These are phyloP conservation scores for Chorisops tibialis DNA, from an alignment of 2,888 invertebrate genomes.

Conservation along the genomic window DNA sequence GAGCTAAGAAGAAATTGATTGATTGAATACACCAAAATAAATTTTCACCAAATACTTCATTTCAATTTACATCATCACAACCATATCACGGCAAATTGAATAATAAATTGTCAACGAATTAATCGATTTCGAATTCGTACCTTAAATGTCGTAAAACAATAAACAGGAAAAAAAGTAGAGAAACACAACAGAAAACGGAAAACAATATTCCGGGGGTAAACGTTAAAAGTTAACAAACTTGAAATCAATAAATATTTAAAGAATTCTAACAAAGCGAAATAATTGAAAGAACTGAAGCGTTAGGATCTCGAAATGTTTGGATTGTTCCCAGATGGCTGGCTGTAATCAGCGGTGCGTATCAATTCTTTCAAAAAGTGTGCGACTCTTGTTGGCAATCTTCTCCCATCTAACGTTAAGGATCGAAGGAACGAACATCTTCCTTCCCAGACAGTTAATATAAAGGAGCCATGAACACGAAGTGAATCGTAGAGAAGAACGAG, in stretches of 20 bases:
- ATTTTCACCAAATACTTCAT: no score
- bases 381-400: slow-evolving; percentile 13
- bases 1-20: no score
- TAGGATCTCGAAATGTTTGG: slow-evolving; percentile 36
- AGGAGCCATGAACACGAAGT: not conserved
- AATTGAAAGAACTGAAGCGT: slow-evolving; percentile 53
- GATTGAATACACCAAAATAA: no score
- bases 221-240: slow-evolving; percentile 47
- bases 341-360: slow-evolving; percentile 34
- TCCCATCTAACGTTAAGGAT: not conserved
- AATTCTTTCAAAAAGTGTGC: slow-evolving; percentile 24
- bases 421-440: not conserved
- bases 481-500: not conserved
- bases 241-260: slow-evolving; percentile 54
- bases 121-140: slow-evolving; percentile 1
- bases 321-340: slow-evolving; percentile 35
- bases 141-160: not conserved
- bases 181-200: not conserved
- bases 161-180: no score
- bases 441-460: not conserved
- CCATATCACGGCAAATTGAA: slow-evolving; percentile 3
- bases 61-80: no score
- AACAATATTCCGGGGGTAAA: not conserved
- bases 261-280: slow-evolving; percentile 51
- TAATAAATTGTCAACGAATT: slow-evolving; percentile 1